Percentiles rank a stretch among this genome's conserved stretches.
Conservation (phyloP, 2,797 vertebrate genomes). For the Masticophis lateralis region DNA sequence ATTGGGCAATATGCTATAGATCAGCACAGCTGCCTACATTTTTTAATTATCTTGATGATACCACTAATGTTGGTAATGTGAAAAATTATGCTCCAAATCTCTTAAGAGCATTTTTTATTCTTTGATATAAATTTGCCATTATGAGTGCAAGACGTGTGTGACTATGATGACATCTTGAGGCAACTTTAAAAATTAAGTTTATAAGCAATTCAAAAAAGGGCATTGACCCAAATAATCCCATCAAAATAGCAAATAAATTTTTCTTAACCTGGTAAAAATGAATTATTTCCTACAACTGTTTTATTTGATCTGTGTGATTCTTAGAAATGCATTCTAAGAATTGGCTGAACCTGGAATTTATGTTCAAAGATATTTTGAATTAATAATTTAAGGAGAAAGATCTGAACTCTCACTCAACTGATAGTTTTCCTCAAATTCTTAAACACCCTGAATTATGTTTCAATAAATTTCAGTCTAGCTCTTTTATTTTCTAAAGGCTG, state of each 20-base stretch:
- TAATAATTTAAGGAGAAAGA: background rate
- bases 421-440: background rate
- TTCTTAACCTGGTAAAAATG: background rate
- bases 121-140: background rate
- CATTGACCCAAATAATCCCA: background rate
- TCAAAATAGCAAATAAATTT: background rate
- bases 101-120: background rate
- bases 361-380: background rate
- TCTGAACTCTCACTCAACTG: background rate
- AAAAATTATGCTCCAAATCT: background rate
- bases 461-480: background rate
- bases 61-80: background rate
- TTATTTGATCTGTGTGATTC: background rate
- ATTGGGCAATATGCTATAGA: background rate
- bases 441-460: background rate
- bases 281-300: background rate
- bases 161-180: background rate
- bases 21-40: background rate
- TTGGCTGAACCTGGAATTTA: background rate
- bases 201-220: background rate
- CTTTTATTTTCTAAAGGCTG: background rate
- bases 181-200: background rate
- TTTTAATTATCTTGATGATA: background rate
- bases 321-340: background rate
- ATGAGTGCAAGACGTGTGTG: background rate